phyloP scores from a whole-genome alignment of 2,888 invertebrate species.

The Leucozona laternaria region DNA sequence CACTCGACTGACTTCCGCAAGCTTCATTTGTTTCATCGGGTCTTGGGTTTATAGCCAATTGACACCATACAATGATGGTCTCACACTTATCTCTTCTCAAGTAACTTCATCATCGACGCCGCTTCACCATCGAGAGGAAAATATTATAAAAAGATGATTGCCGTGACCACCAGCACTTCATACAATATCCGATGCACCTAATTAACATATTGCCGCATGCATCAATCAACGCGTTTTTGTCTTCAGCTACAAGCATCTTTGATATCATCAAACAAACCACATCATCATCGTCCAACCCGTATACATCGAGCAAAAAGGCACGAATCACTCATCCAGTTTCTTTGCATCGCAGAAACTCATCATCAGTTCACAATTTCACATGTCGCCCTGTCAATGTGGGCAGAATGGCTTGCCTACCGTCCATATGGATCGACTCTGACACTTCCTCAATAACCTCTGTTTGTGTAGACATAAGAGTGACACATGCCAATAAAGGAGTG shows the following conservation, averaged over 20 bases:
- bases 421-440: slow-evolving; percentile 73
- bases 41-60: slow-evolving; percentile 41
- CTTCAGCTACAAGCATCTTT: slow-evolving; percentile 37
- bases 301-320: slow-evolving; percentile 36
- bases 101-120: slow-evolving; percentile 10
- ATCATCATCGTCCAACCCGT: slow-evolving; percentile 47
- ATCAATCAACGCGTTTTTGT: slow-evolving; percentile 71
- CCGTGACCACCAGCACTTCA: slow-evolving; percentile 38
- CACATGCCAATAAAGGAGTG: slow-evolving; percentile 72
- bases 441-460: slow-evolving; percentile 72
- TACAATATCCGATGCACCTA: slow-evolving; percentile 65
- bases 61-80: slow-evolving; percentile 60
- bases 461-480: slow-evolving; percentile 61
- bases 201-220: slow-evolving; percentile 70
- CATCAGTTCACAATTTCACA: slow-evolving; percentile 52
- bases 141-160: slow-evolving; percentile 46
- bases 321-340: slow-evolving; percentile 75
- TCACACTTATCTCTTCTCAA: slow-evolving; percentile 43
- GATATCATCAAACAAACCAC: slow-evolving; percentile 66
- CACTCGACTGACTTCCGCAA: slow-evolving; percentile 51
- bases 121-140: neutral
- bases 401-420: slow-evolving; percentile 57
- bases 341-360: slow-evolving; percentile 52
- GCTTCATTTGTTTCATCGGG: slow-evolving; percentile 41
- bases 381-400: slow-evolving; percentile 64